A percentile compares a stretch with the other conserved stretches of the same genome.
Evolutionary conservation across 2,113 vertebrate genomes (phyloP).

Genomic region (Steatornis caripensis): DNA sequence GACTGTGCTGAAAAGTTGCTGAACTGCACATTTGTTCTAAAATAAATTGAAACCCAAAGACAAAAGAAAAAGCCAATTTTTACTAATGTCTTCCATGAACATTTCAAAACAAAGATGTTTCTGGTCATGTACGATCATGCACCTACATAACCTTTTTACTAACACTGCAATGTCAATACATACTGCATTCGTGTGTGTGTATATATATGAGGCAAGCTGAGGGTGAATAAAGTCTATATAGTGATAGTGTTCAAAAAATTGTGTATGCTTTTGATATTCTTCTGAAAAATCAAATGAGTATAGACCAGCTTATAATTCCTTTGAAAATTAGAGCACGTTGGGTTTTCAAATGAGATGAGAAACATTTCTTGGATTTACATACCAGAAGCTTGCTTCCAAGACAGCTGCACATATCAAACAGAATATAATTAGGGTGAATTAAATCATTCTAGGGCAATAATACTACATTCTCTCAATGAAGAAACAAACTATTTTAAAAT

Average conservation of each 20-base stretch:
- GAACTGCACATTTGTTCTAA: neutral
- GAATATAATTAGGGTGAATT: conserved; percentile 49
- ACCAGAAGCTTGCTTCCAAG: conserved; percentile 35
- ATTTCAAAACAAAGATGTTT: neutral
- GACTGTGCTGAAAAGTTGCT: neutral
- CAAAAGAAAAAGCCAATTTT: neutral
- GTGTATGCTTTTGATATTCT: neutral
- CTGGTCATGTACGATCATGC: neutral
- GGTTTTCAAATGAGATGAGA: conserved; percentile 18
- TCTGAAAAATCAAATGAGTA: neutral
- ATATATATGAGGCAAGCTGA: neutral
- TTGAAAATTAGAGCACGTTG: conserved; percentile 23
- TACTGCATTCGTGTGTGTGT: neutral
- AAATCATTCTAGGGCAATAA: conserved; percentile 45
- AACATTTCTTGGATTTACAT: conserved; percentile 13
- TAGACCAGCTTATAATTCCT: conserved; percentile 15
- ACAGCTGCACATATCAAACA: conserved; percentile 55
- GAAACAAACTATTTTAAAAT: conserved; percentile 16
- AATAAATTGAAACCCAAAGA: neutral
- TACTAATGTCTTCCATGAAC: neutral
- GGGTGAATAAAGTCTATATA: neutral
- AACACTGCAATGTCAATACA: neutral
- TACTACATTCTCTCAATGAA: conserved; percentile 13
- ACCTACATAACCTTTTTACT: neutral
- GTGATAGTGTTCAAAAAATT: neutral